A percentile compares a stretch with the other conserved stretches of the same genome.
Evolutionary conservation across 2,888 invertebrate genomes (phyloP).

Genomic region (Pachliopta kotzebuea): DNA sequence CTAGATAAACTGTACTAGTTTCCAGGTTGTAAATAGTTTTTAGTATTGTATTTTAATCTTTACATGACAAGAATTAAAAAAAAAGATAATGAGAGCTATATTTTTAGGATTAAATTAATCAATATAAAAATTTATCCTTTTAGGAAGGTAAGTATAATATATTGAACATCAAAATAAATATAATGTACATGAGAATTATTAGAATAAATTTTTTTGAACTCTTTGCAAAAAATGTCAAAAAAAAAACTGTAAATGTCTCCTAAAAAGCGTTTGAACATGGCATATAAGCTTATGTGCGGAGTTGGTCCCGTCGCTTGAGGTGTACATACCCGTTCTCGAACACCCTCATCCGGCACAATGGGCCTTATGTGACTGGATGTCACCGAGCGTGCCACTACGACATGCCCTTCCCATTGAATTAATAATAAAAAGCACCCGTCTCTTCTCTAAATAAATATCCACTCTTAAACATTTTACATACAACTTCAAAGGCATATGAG

Average conservation of each 20-base stretch:
- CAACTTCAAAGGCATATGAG: slow-evolving; percentile 69
- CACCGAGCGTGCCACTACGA: slow-evolving; percentile 38
- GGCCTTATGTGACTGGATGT: slow-evolving; percentile 31
- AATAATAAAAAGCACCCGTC: slow-evolving; percentile 37
- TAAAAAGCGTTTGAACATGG: background rate
- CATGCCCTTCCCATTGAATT: slow-evolving; percentile 31
- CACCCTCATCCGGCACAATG: slow-evolving; percentile 24
- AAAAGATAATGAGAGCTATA: too few relatives aligned
- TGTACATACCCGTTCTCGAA: slow-evolving; percentile 15
- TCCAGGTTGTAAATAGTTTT: too few relatives aligned
- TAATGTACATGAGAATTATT: too few relatives aligned
- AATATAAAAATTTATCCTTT: too few relatives aligned
- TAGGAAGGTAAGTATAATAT: too few relatives aligned
- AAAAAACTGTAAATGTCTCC: background rate
- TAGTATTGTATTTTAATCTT: too few relatives aligned
- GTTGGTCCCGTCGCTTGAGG: slow-evolving; percentile 5
- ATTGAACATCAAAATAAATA: too few relatives aligned
- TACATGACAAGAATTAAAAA: too few relatives aligned
- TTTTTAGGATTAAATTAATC: too few relatives aligned
- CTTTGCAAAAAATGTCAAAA: background rate
- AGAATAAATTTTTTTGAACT: background rate
- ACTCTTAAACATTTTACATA: slow-evolving; percentile 53
- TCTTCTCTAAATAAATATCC: slow-evolving; percentile 54
- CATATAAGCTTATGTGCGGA: slow-evolving; percentile 10
- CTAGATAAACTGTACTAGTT: too few relatives aligned